Percentiles rank a stretch among this genome's conserved stretches.
Evolutionary conservation across 1,140 invertebrate genomes (phyloP).

Genomic region (Leptinotarsa texana): DNA sequence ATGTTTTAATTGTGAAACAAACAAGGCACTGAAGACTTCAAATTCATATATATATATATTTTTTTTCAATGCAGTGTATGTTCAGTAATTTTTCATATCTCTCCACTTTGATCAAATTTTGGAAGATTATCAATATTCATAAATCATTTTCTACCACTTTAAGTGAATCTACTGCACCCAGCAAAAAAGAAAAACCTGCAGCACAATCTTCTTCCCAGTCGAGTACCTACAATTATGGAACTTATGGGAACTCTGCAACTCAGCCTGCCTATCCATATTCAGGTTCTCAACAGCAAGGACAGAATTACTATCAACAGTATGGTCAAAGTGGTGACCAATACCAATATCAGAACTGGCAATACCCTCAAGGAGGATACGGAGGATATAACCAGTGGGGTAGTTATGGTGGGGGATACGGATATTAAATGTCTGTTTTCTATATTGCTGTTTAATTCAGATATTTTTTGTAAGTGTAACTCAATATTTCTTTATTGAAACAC

Average conservation of each 20-base stretch:
- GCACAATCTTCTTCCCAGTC: conserved; percentile 55
- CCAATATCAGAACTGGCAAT: conserved; percentile 71
- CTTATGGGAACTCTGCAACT: conserved; percentile 60
- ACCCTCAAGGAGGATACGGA: conserved; percentile 66
- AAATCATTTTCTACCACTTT: neutral
- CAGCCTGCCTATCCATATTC: conserved; percentile 61
- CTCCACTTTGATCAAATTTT: neutral
- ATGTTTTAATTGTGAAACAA: conserved; percentile 6
- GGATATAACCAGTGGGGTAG: conserved; percentile 70
- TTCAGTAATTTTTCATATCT: too few relatives aligned
- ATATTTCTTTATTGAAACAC: too few relatives aligned
- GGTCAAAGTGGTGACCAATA: conserved; percentile 65
- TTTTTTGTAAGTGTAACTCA: neutral
- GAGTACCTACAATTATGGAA: conserved; percentile 58
- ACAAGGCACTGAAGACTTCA: neutral
- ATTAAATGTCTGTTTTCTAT: conserved; percentile 30
- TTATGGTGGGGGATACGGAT: conserved; percentile 55
- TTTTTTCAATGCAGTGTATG: too few relatives aligned
- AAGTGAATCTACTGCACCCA: conserved; percentile 33
- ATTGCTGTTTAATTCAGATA: too few relatives aligned
- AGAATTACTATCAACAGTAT: conserved; percentile 63
- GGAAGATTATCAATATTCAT: neutral
- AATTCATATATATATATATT: too few relatives aligned
- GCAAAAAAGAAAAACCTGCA: conserved; percentile 55
- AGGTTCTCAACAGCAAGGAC: conserved; percentile 58